Evolutionary conservation across 2,113 vertebrate species (phyloP).

Genomic region (Lepus timidus): DNA sequence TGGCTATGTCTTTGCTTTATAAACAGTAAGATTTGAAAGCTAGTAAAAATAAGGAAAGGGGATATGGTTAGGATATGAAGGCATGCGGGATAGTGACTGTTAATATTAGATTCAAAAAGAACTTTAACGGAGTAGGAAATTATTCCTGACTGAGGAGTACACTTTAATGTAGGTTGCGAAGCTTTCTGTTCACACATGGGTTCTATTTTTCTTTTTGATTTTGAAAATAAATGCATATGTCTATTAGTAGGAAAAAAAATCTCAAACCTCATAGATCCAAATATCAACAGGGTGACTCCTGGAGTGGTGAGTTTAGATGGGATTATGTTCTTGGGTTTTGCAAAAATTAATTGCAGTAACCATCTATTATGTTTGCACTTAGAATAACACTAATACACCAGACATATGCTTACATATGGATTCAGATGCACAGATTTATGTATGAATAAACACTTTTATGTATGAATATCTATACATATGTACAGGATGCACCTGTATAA

Average conservation of each 20-base stretch:
- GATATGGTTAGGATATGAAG: background rate
- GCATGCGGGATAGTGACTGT: background rate
- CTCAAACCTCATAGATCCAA: background rate
- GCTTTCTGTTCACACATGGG: background rate
- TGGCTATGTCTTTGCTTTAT: slow-evolving; percentile 22
- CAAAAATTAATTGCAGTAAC: background rate
- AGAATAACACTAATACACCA: slow-evolving; percentile 24
- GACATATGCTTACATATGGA: background rate
- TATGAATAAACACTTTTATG: background rate
- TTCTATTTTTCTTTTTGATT: background rate
- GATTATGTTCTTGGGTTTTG: background rate
- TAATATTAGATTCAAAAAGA: slow-evolving; percentile 25
- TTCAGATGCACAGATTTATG: background rate
- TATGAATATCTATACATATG: background rate
- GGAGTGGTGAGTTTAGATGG: background rate
- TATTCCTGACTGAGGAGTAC: background rate
- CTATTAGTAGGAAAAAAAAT: background rate
- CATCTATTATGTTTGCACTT: slow-evolving; percentile 11
- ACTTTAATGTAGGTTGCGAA: background rate
- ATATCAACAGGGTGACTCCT: background rate
- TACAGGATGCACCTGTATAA: background rate
- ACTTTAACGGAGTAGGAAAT: background rate
- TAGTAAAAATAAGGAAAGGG: background rate
- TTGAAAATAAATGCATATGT: background rate
- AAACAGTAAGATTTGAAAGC: slow-evolving; percentile 1